Evolutionary conservation across 2,113 vertebrate genomes (phyloP), one percentile per base, ranked within the genome.

Genomic region (Eptesicus fuscus): DNA sequence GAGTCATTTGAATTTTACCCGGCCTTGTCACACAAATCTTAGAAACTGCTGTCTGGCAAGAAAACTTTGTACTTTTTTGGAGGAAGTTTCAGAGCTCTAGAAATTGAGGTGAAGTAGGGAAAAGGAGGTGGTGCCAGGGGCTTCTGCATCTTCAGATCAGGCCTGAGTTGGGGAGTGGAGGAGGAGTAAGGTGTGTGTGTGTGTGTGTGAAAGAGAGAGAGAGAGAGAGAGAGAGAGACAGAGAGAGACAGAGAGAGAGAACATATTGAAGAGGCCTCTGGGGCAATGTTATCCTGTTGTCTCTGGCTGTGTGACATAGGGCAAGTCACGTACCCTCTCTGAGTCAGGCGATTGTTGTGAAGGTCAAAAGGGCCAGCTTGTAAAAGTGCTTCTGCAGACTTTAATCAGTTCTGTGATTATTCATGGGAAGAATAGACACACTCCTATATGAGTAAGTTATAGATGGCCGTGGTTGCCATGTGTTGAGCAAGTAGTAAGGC

Each of bases 1-100:
- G 96, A 98, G 97, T 98, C 97, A 98, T 98, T 98, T 98, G 98
- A 98, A 98, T 98, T 98, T 98, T 98, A 98, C 97, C 97, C 70
- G 91, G 98, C 93, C 98, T 98, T 98, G 98, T 98, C 98, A 97
- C 97, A 98, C 98, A 98, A 98, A 98, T 98, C 98, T 98, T 96
- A 92, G 97, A 98, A 98, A 98, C 97, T 96, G 98, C 98, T 87
- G 97, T 97, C 98, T 98, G 97, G 98, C 97, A 97, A 97, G 98
- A 98, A 98, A 97, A 98, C 97, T 96, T 92, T 97, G 25, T 83
- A 95, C 93, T 89, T 97, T 97, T 97, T 78, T 16, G 59, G 90
- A 96, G 90, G 86, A 98, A 89, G 95, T 95, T 94, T 78, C 67
- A 94, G 91, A 95, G 14, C 74, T 96, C 91, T 88, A 82, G 96